These are phyloP conservation scores for Spea hammondii DNA, from an alignment of 2,797 vertebrate species.

Conservation along the genomic window DNA sequence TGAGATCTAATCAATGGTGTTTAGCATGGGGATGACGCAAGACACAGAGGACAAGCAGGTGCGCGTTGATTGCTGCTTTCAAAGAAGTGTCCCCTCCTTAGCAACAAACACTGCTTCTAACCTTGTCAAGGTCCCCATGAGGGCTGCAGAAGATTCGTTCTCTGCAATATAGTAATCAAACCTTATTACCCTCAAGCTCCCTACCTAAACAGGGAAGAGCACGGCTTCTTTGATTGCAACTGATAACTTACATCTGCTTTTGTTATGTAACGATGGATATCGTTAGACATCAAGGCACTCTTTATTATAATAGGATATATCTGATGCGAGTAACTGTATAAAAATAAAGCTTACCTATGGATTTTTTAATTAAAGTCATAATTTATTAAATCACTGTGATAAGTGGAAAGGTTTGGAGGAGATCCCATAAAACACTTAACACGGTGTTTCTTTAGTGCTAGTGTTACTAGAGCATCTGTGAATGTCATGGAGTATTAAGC, in stretches of 20 bases:
- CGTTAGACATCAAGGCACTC: too few relatives aligned
- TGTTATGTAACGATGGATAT: too few relatives aligned
- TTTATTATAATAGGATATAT: too few relatives aligned
- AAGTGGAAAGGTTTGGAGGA: too few relatives aligned
- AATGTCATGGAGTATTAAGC: too few relatives aligned
- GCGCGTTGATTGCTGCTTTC: slow-evolving; percentile 16
- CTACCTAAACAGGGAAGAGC: not conserved
- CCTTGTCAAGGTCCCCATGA: not conserved
- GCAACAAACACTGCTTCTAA: slow-evolving; percentile 13
- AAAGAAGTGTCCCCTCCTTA: slow-evolving; percentile 8
- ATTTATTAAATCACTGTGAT: too few relatives aligned
- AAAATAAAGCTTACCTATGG: too few relatives aligned
- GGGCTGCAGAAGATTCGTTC: slow-evolving; percentile 4
- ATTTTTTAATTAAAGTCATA: too few relatives aligned
- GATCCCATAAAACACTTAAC: too few relatives aligned
- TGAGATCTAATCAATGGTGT: slow-evolving; percentile 25
- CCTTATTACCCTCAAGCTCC: slow-evolving; percentile 19
- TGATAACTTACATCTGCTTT: slow-evolving; percentile 6
- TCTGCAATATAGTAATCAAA: slow-evolving; percentile 26
- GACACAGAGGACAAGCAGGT: slow-evolving; percentile 24
- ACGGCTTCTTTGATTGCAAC: not conserved
- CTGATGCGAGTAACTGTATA: too few relatives aligned
- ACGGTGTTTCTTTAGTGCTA: too few relatives aligned
- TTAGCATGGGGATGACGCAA: slow-evolving; percentile 3
- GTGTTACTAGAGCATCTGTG: too few relatives aligned